Evolutionary conservation across 2,797 vertebrate genomes (phyloP), one percentile per base, ranked within the genome.

Genomic region (Bovichtus variegatus): DNA sequence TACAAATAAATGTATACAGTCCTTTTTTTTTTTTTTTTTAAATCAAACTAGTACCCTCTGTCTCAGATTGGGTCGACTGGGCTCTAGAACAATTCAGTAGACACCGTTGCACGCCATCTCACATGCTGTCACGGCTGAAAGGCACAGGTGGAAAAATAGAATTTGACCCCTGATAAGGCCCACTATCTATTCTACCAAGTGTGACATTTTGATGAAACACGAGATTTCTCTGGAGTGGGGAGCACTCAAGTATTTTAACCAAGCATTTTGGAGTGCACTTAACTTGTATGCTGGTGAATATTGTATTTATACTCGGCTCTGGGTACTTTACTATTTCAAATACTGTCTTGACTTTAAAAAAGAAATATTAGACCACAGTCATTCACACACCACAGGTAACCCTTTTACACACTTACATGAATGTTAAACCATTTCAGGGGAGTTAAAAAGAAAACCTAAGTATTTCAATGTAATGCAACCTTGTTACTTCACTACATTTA

Each of bases 131-230:
- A 21, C 58, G 72, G 71, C 81, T 70, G 66, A 72, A 62, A 85
- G 76, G 72, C 70, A 74, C 71, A 73, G 76, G 71, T 82, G 80
- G 84, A 82, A 77, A 88, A 83, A 87, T 77, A 70, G 77, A 89
- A 78, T 87, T 76, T 87, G 85, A 89, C 87, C 87, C 83, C 54
- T 55, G 78, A 91, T 90, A 90, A 82, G 74, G 51, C 51, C 47
- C 40, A 31, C 83, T 84, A 83, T 88, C 83, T 85, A n/a, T 54
- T 78, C 85, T 63, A 79, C 84, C 83, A 67, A 74, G 80, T 85
- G 86, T 89, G 89, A 91, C 86, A 90, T 90, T 89, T 89, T 87
- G 80, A 90, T 89, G 85, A 86, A 73, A 86, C 8, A 50, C 78
- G 67, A 76, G 74, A 78, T 84, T 71, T 81, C 76, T 85, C 29